A percentile compares a stretch with the other conserved stretches of the same genome.
Conservation (phyloP, 2,888 invertebrate genomes). For the Octodonta nipae region DNA sequence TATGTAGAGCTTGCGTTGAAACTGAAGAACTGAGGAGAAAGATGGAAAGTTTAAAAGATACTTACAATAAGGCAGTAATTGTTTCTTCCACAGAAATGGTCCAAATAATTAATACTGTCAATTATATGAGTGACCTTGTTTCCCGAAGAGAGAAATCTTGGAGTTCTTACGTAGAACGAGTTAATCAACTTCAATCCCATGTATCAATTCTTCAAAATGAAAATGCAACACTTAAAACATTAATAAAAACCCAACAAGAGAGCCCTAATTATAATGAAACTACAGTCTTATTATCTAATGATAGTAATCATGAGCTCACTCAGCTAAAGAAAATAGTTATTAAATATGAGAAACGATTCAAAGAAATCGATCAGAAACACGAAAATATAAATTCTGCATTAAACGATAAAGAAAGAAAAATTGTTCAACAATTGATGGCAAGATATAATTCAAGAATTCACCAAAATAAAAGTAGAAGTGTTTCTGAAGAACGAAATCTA, state of each 20-base stretch:
- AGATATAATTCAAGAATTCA: no score
- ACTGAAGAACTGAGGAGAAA: slow-evolving; percentile 21
- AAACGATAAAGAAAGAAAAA: slow-evolving; percentile 18
- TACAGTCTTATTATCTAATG: background rate
- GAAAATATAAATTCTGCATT: slow-evolving; percentile 9
- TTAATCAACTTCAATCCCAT: slow-evolving; percentile 17
- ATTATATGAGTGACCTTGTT: slow-evolving; percentile 23
- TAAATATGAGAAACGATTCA: slow-evolving; percentile 23
- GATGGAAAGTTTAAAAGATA: slow-evolving; percentile 14
- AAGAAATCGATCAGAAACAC: slow-evolving; percentile 8
- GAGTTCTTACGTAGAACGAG: slow-evolving; percentile 18
- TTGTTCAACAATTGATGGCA: slow-evolving; percentile 16
- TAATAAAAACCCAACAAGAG: slow-evolving; percentile 8
- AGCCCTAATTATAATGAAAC: background rate
- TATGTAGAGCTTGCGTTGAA: slow-evolving; percentile 22
- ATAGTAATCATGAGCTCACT: slow-evolving; percentile 3
- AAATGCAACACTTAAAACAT: slow-evolving; percentile 15
- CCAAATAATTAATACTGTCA: slow-evolving; percentile 21
- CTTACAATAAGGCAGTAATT: slow-evolving; percentile 17
- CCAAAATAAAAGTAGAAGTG: no score
- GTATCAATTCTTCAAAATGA: slow-evolving; percentile 19
- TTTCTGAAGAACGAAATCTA: no score
- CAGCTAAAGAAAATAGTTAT: slow-evolving; percentile 25
- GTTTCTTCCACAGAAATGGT: no score
- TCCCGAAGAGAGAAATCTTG: slow-evolving; percentile 21